A percentile compares a stretch with the other conserved stretches of the same genome.
Evolutionary conservation across 2,888 invertebrate genomes (phyloP).

Genomic region (Gandaritis pyraliata): DNA sequence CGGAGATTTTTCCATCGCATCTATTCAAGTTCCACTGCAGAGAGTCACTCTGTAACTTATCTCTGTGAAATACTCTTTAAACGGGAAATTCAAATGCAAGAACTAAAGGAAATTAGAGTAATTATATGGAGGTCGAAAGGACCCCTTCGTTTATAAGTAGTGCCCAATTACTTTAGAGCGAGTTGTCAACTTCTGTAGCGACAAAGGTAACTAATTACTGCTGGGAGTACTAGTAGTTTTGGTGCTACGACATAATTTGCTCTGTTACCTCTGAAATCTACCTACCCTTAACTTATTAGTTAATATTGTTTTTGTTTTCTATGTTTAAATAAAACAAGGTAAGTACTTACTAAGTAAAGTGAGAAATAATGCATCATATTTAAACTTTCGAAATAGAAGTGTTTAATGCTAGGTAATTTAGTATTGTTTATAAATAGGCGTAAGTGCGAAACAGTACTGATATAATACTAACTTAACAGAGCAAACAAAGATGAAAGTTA

Average conservation of each 20-base stretch:
- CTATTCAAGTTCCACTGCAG: too few relatives aligned
- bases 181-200: slow-evolving; percentile 13
- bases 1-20: too few relatives aligned
- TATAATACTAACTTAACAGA: too few relatives aligned
- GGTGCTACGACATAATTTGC: background rate
- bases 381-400: too few relatives aligned
- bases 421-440: too few relatives aligned
- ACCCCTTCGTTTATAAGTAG: slow-evolving; percentile 18
- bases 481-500: background rate
- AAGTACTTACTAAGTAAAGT: too few relatives aligned
- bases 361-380: too few relatives aligned
- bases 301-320: too few relatives aligned
- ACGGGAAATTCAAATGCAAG: slow-evolving; percentile 55
- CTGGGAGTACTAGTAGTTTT: background rate
- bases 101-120: slow-evolving; percentile 47
- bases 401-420: too few relatives aligned
- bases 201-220: slow-evolving; percentile 16
- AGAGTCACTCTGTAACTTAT: background rate
- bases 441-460: too few relatives aligned
- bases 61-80: slow-evolving; percentile 9
- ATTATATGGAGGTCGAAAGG: slow-evolving; percentile 24
- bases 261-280: background rate
- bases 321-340: too few relatives aligned
- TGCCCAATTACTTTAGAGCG: slow-evolving; percentile 22
- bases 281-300: too few relatives aligned